phyloP scores from a whole-genome alignment of 2,113 vertebrate genomes.

The Eurypyga helias region DNA sequence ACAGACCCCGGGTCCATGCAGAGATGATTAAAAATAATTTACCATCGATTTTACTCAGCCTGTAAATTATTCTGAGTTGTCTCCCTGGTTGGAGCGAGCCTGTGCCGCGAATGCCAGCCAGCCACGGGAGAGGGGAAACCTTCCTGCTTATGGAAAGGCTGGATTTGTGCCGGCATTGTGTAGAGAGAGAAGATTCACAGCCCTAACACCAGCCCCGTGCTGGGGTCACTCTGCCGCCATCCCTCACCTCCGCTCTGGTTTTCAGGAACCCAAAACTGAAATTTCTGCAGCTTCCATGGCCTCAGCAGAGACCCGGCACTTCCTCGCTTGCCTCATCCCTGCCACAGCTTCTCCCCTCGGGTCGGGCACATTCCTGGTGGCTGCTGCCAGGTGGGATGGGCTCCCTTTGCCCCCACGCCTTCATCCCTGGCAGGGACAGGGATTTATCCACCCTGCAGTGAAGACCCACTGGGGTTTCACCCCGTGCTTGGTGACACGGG shows the following conservation, averaged over 20 bases:
- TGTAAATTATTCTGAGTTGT: background rate
- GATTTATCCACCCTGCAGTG: background rate
- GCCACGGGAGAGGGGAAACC: background rate
- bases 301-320: background rate
- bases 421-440: background rate
- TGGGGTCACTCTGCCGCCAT: background rate
- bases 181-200: background rate
- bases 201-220: fast-evolving
- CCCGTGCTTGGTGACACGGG: fast-evolving
- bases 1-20: fast-evolving
- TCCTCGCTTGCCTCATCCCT: background rate
- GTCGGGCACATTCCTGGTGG: background rate
- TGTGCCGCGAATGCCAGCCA: fast-evolving
- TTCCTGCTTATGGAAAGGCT: background rate
- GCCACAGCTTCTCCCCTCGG: background rate
- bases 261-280: background rate
- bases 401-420: background rate
- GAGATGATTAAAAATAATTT: background rate
- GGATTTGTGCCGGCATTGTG: background rate
- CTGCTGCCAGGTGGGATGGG: background rate
- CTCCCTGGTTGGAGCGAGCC: background rate
- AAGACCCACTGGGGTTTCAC: background rate
- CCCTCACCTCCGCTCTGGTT: background rate
- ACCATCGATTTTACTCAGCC: background rate
- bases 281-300: background rate